These are phyloP conservation scores for Stegodyphus mimosarum DNA, from an alignment of 1,140 invertebrate species.

Conservation along the genomic window DNA sequence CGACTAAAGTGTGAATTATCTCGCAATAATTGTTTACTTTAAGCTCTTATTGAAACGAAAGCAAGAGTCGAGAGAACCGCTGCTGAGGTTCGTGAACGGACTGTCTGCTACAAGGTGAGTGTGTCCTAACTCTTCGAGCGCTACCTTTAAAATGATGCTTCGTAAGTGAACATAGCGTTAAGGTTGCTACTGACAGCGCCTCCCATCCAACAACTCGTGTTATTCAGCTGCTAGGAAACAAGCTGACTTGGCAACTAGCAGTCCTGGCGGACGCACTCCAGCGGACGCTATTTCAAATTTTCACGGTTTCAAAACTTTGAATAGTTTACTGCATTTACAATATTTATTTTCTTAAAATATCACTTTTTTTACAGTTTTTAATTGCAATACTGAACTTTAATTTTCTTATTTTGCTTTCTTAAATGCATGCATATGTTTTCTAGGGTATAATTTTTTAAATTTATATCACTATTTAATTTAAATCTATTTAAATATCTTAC, in stretches of 20 bases:
- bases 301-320: not conserved
- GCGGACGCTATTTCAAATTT: no score
- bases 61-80: not conserved
- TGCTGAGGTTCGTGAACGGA: not conserved
- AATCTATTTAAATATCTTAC: no score
- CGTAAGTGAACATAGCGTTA: constrained; percentile 7
- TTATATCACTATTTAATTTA: no score
- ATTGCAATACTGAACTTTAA: no score
- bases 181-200: constrained; percentile 52
- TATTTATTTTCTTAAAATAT: no score
- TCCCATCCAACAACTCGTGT: constrained; percentile 49
- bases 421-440: no score
- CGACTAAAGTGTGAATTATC: constrained; percentile 44
- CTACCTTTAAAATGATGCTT: constrained; percentile 47
- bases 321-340: not conserved
- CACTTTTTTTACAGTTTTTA: no score
- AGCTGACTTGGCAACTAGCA: constrained; percentile 44
- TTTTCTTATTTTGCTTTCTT: no score
- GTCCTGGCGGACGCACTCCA: constrained; percentile 28
- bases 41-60: constrained; percentile 1
- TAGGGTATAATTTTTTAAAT: no score
- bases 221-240: not conserved
- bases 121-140: constrained; percentile 30
- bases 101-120: constrained; percentile 15
- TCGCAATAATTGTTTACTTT: constrained; percentile 41